These are phyloP conservation scores for Hippocampus comes DNA, from an alignment of 2,113 vertebrate species.

Conservation along the genomic window DNA sequence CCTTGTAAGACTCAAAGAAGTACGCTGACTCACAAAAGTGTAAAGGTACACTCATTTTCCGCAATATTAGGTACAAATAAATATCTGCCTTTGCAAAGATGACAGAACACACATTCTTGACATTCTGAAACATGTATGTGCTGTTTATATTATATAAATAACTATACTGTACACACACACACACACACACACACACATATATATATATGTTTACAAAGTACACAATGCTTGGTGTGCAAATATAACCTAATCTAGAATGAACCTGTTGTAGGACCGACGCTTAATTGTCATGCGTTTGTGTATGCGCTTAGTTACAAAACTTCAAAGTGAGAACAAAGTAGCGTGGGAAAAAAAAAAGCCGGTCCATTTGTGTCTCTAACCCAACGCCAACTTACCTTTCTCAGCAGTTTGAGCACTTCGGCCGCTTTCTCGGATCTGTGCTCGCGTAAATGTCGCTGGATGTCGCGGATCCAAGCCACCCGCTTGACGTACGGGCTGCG, in stretches of 20 bases:
- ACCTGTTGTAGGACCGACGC: neutral
- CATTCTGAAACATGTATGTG: no score
- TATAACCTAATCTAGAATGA: neutral
- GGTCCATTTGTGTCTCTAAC: neutral
- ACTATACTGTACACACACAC: no score
- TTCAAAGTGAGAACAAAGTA: neutral
- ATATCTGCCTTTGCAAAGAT: neutral
- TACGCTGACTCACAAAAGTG: neutral
- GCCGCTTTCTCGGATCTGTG: slow-evolving; percentile 75
- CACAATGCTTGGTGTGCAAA: neutral
- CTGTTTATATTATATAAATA: no score
- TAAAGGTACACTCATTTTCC: neutral
- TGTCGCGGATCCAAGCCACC: slow-evolving; percentile 76
- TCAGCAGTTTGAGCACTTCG: slow-evolving; percentile 77
- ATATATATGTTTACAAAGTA: no score
- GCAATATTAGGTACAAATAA: neutral
- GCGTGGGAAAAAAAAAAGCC: neutral
- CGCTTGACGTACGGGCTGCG: slow-evolving; percentile 77
- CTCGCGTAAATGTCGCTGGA: slow-evolving; percentile 73
- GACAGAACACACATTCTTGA: no score
- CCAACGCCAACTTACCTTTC: slow-evolving; percentile 71
- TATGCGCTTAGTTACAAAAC: neutral
- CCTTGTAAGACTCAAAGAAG: neutral
- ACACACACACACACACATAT: no score
- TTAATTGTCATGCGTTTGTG: no score